Conservation (phyloP, 2,888 invertebrate genomes). For the Dynastes tityus region DNA sequence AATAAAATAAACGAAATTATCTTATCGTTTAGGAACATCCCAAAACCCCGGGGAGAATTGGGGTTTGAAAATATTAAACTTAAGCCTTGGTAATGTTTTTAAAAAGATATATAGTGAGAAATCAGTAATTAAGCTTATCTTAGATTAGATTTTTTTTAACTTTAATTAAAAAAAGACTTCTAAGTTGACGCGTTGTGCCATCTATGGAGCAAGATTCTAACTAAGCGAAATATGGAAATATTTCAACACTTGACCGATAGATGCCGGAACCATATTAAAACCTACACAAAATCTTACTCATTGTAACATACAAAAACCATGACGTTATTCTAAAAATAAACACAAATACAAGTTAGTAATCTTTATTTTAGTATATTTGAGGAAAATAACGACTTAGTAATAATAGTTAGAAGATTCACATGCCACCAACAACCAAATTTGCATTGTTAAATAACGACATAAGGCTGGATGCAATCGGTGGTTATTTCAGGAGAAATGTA, state of each 20-base stretch:
- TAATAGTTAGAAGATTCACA: neutral
- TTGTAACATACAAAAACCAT: neutral
- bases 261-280: neutral
- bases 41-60: no score
- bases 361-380: neutral
- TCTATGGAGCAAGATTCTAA: no score
- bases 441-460: neutral
- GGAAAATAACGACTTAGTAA: neutral
- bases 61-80: no score
- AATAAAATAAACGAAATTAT: neutral
- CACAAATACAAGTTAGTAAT: neutral
- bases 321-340: neutral
- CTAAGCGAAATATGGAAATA: no score
- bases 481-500: no score
- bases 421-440: neutral
- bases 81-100: no score
- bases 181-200: no score
- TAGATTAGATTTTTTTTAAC: no score
- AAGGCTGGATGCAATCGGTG: neutral
- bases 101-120: no score
- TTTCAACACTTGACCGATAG: neutral
- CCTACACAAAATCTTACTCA: neutral
- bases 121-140: no score
- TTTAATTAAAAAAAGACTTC: no score
- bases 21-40: neutral